Conservation (phyloP, 2,888 invertebrate species). For the Cheilosia scutellata region DNA sequence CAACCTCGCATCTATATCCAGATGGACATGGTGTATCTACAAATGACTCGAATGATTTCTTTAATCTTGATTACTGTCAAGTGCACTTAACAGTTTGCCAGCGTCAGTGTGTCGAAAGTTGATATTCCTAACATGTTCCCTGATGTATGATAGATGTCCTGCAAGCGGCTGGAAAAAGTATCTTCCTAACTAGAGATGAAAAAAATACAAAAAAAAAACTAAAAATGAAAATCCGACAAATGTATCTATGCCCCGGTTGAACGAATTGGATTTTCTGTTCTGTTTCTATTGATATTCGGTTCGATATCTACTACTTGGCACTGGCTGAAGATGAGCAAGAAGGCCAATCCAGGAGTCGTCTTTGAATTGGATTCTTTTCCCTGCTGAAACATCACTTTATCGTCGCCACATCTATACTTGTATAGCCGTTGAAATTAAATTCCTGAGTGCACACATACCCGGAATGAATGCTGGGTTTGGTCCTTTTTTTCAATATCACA, state of each 20-base stretch:
- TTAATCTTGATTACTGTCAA: constrained; percentile 75
- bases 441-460: constrained; percentile 35
- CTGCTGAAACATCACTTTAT: constrained; percentile 58
- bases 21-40: constrained; percentile 34
- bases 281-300: constrained; percentile 51
- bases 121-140: constrained; percentile 70
- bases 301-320: constrained; percentile 53
- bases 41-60: constrained; percentile 73
- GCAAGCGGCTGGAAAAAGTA: constrained; percentile 54
- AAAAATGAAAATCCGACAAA: constrained; percentile 53
- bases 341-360: constrained; percentile 67
- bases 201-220: constrained; percentile 1
- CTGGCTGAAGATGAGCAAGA: constrained; percentile 60
- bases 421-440: constrained; percentile 48
- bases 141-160: constrained; percentile 68
- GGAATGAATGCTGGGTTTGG: constrained; percentile 7
- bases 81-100: constrained; percentile 74
- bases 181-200: not conserved
- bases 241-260: constrained; percentile 63
- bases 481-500: not conserved
- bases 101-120: constrained; percentile 61
- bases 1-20: not conserved
- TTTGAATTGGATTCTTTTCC: constrained; percentile 46
- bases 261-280: constrained; percentile 62
- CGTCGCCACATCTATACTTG: constrained; percentile 25